These are phyloP conservation scores for Pterophyllum scalare DNA, from an alignment of 2,113 vertebrate genomes.

Conservation along the genomic window DNA sequence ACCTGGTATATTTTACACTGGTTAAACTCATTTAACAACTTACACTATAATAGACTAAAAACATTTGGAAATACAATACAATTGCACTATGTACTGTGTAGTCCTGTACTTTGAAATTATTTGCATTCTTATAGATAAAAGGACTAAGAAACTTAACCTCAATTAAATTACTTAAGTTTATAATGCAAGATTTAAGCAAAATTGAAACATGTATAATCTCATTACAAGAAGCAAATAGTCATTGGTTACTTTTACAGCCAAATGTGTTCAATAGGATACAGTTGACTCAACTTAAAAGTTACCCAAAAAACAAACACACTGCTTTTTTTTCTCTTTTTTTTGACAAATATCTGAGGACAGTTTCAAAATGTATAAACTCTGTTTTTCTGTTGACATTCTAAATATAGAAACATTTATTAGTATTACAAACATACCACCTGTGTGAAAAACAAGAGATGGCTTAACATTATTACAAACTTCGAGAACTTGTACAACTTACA, in stretches of 20 bases:
- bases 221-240: slow-evolving; percentile 84
- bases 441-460: slow-evolving; percentile 82
- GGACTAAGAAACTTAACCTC: slow-evolving; percentile 81
- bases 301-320: slow-evolving; percentile 76
- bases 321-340: slow-evolving; percentile 54
- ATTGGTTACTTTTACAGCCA: slow-evolving; percentile 78
- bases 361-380: slow-evolving; percentile 80
- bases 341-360: slow-evolving; percentile 70
- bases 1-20: slow-evolving; percentile 65
- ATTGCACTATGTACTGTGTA: slow-evolving; percentile 76
- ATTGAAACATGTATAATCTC: slow-evolving; percentile 76
- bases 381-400: slow-evolving; percentile 77
- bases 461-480: slow-evolving; percentile 86
- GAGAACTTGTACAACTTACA: slow-evolving; percentile 79
- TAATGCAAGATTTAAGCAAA: slow-evolving; percentile 79
- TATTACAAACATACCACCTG: slow-evolving; percentile 85
- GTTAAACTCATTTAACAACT: slow-evolving; percentile 74
- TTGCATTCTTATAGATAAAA: slow-evolving; percentile 85
- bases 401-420: slow-evolving; percentile 84
- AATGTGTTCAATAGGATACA: slow-evolving; percentile 75
- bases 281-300: slow-evolving; percentile 75
- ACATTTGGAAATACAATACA: slow-evolving; percentile 81
- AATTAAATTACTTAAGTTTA: slow-evolving; percentile 81
- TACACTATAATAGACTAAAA: slow-evolving; percentile 78
- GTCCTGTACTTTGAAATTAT: slow-evolving; percentile 78